Evolutionary conservation across 2,888 invertebrate genomes (phyloP), one percentile per base, ranked within the genome.

Genomic region (Pimpla rufipes): DNA sequence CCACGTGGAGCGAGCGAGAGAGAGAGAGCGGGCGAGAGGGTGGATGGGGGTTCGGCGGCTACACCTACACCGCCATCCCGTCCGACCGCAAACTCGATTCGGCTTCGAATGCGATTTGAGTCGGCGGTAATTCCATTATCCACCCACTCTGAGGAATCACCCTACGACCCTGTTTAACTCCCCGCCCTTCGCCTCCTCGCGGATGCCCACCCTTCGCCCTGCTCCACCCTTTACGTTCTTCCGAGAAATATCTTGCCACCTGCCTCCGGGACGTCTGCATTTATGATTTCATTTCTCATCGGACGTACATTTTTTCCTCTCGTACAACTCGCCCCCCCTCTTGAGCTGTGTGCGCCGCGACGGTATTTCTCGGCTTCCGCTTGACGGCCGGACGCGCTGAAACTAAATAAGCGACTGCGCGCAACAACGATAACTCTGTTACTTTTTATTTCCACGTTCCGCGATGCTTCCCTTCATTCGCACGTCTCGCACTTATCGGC

Each of bases 21-120:
- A 29, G 29, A 57, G 23, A 57, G 29, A 35, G 29, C n/a, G 37
- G 16, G 35, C 13, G 8, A 40, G 35, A 74, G 50, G 23, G 74
- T 59, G 50, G 42, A 10, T 67, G 45, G 67, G n/a, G 57, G 68
- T 71, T 85, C 84, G 87, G 83, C 87, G 47, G 47, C n/a, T n/a
- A n/a, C n/a, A n/a, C n/a, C n/a, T n/a, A n/a, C n/a, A 40, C 16
- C n/a, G 42, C 88, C 89, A 89, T 90, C 88, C 88, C 88, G 87
- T 87, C 75, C 87, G 83, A 84, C 89, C 90, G 88, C 90, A 92
- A 91, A 92, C 86, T 92, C 89, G 87, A 90, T 91, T 91, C 87
- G 81, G 80, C 79, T 79, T 87, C 84, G 88, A 90, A 91, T 90
- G 88, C 89, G 89, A 92, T 91, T 92, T 90, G 88, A 89, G 88